phyloP scores from a whole-genome alignment of 2,888 invertebrate species.

The Congeria kusceri region DNA sequence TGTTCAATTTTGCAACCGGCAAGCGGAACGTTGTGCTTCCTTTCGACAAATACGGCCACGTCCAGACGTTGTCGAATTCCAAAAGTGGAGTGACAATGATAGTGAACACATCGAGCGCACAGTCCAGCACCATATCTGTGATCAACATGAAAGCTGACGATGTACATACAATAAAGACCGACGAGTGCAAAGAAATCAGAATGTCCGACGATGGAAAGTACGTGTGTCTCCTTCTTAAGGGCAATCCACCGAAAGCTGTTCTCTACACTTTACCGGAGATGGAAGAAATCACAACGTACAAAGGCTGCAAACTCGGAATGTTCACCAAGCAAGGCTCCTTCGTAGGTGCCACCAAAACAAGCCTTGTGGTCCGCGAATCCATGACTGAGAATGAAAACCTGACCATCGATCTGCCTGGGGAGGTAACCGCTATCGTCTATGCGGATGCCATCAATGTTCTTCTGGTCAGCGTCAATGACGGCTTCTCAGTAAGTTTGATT shows the following conservation, averaged over 20 bases:
- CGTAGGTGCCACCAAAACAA: constrained; percentile 44
- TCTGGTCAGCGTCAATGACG: constrained; percentile 51
- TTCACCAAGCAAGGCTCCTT: constrained; percentile 57
- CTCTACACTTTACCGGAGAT: constrained; percentile 6
- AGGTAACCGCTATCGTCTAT: constrained; percentile 55
- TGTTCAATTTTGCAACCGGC: constrained; percentile 47
- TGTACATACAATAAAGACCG: constrained; percentile 25
- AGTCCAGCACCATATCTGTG: constrained; percentile 39
- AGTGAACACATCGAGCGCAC: constrained; percentile 34
- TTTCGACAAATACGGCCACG: constrained; percentile 54
- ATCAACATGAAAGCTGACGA: constrained; percentile 32
- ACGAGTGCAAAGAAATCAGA: constrained; percentile 45
- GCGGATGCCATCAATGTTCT: constrained; percentile 45
- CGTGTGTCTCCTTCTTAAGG: constrained; percentile 39
- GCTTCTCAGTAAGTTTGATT: constrained; percentile 35
- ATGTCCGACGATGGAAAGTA: constrained; percentile 52
- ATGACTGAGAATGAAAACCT: constrained; percentile 52
- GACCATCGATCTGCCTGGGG: constrained; percentile 41
- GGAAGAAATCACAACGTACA: constrained; percentile 27
- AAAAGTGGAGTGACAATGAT: constrained; percentile 53
- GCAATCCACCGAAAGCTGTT: background rate
- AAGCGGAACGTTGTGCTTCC: constrained; percentile 41
- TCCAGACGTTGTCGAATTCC: constrained; percentile 46
- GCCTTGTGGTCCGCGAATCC: constrained; percentile 42
- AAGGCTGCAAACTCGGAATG: constrained; percentile 45